phyloP scores from a whole-genome alignment of 2,888 invertebrate genomes.

The Margaritifera margaritifera region DNA sequence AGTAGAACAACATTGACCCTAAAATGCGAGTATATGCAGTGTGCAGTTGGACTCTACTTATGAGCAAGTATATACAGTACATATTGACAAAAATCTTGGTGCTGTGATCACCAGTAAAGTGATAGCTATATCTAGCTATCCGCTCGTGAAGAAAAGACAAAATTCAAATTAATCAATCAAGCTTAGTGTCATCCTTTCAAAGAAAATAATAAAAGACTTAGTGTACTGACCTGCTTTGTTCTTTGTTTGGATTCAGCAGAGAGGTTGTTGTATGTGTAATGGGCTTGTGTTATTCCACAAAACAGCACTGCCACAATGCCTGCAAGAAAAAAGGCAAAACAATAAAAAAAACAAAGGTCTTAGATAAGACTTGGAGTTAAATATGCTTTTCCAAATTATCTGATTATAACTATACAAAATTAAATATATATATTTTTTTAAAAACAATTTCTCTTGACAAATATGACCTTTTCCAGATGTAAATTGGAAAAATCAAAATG shows the following conservation, averaged over 20 bases:
- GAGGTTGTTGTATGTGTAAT: conserved; percentile 98
- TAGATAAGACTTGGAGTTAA: not conserved
- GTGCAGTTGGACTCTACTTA: no score
- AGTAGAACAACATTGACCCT: no score
- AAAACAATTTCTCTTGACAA: no score
- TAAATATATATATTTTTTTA: no score
- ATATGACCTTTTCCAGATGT: no score
- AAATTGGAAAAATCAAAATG: no score
- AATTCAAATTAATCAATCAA: conserved; percentile 1
- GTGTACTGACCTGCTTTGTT: conserved; percentile 82
- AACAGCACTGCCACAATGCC: conserved; percentile 95
- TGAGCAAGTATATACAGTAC: no score
- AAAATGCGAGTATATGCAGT: no score
- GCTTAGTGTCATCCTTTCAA: not conserved
- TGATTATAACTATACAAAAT: no score
- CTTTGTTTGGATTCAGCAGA: conserved; percentile 88
- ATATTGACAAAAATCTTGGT: no score
- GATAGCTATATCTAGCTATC: not conserved
- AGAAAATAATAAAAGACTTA: not conserved
- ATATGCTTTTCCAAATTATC: no score
- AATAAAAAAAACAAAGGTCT: not conserved
- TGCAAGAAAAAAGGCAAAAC: conserved; percentile 42
- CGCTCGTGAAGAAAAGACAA: not conserved
- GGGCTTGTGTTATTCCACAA: conserved; percentile 99
- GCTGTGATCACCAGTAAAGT: not conserved